These are phyloP conservation scores for Sebastes taczanowskii DNA, from an alignment of 2,797 vertebrate genomes.

Conservation along the genomic window DNA sequence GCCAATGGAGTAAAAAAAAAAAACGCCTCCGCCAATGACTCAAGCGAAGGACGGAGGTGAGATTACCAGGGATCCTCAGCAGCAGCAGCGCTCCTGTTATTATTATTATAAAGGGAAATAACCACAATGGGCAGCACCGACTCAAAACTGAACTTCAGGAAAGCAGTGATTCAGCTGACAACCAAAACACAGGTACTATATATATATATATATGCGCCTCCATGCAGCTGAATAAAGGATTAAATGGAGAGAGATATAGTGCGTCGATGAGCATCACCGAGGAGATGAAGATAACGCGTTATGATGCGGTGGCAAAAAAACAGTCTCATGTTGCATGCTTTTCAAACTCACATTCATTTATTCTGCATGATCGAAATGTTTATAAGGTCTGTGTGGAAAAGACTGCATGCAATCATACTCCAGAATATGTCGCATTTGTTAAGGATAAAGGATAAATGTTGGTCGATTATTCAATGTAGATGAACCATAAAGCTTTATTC, in stretches of 20 bases:
- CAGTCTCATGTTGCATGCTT: background rate
- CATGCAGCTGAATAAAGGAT: background rate
- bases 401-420: background rate
- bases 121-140: slow-evolving; percentile 91
- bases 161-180: slow-evolving; percentile 97
- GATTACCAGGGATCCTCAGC: slow-evolving; percentile 73
- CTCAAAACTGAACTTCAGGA: slow-evolving; percentile 97
- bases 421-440: background rate
- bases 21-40: slow-evolving; percentile 75
- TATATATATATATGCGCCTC: background rate
- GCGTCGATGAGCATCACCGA: slow-evolving; percentile 57
- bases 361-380: background rate
- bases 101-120: slow-evolving; percentile 58
- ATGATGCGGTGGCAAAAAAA: background rate
- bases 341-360: background rate
- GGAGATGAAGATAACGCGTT: slow-evolving; percentile 30
- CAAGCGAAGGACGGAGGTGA: slow-evolving; percentile 70
- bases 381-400: background rate
- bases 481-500: background rate
- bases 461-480: background rate
- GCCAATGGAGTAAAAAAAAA: slow-evolving; percentile 53
- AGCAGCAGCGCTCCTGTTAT: slow-evolving; percentile 46
- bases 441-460: background rate
- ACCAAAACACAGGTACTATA: slow-evolving; percentile 94
- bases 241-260: background rate